These are phyloP conservation scores for Lepidocyrtinus sp. DNA, from an alignment of 2,888 invertebrate genomes.

Conservation along the genomic window DNA sequence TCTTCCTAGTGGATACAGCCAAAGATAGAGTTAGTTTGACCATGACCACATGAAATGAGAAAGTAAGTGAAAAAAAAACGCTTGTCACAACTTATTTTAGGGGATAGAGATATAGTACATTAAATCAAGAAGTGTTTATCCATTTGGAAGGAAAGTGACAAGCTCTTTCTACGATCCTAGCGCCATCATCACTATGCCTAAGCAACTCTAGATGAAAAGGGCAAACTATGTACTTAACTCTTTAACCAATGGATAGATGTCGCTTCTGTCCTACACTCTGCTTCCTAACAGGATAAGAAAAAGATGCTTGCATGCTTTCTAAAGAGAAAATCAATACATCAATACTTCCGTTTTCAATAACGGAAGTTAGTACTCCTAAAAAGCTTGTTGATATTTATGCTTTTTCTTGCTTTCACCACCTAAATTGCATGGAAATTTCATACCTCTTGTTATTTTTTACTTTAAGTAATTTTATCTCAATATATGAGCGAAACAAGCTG, in stretches of 20 bases:
- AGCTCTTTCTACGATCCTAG: background rate
- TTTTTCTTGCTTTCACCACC: background rate
- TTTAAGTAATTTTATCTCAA: conserved; percentile 11
- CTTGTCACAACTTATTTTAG: conserved; percentile 20
- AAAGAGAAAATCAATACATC: no score
- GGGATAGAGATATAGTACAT: conserved; percentile 17
- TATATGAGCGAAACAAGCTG: background rate
- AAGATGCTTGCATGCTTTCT: no score
- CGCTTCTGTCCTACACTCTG: no score
- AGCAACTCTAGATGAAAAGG: no score
- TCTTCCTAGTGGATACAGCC: background rate
- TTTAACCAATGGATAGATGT: no score
- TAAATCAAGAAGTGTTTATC: conserved; percentile 7
- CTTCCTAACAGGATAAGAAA: no score
- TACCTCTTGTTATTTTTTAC: background rate
- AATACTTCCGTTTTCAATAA: background rate
- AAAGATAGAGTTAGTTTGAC: background rate
- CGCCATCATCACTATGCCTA: background rate
- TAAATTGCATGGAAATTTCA: background rate
- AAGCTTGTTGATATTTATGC: background rate
- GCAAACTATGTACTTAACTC: no score
- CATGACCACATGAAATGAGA: background rate
- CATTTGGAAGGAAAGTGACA: background rate
- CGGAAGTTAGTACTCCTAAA: background rate
- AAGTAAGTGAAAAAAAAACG: conserved; percentile 26